Conservation (phyloP, 2,797 vertebrate species). For the Hypotaenidia philippensis region DNA sequence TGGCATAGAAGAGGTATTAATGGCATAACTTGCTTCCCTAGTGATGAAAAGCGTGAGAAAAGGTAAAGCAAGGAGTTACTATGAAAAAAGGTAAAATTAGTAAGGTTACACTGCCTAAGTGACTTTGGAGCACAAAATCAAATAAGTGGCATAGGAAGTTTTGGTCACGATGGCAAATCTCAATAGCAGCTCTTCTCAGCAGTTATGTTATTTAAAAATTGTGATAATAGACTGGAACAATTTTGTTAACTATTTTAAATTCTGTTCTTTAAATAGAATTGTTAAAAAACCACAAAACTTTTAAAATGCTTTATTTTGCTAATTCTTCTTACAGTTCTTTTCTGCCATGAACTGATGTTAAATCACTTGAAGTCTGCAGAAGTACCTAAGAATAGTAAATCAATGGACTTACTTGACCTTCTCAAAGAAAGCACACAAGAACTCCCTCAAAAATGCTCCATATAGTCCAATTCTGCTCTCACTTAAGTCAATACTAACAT, state of each 20-base stretch:
- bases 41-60: background rate
- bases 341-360: background rate
- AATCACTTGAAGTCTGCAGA: background rate
- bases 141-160: fast-evolving
- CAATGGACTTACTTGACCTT: background rate
- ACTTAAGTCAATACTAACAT: background rate
- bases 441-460: background rate
- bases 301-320: background rate
- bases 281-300: fast-evolving
- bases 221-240: background rate
- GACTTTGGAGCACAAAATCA: background rate
- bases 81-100: background rate
- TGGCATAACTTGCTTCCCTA: background rate
- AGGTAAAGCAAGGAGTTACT: background rate
- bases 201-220: background rate
- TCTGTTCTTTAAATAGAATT: no score
- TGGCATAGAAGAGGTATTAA: background rate
- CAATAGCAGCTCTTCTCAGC: background rate
- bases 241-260: no score
- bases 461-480: background rate
- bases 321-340: background rate
- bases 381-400: background rate
- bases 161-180: background rate
- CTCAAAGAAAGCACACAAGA: background rate
- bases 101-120: background rate